Base-by-base conservation (phyloP, 2,888 invertebrate genomes). In the Noctua fimbriata region DNA sequence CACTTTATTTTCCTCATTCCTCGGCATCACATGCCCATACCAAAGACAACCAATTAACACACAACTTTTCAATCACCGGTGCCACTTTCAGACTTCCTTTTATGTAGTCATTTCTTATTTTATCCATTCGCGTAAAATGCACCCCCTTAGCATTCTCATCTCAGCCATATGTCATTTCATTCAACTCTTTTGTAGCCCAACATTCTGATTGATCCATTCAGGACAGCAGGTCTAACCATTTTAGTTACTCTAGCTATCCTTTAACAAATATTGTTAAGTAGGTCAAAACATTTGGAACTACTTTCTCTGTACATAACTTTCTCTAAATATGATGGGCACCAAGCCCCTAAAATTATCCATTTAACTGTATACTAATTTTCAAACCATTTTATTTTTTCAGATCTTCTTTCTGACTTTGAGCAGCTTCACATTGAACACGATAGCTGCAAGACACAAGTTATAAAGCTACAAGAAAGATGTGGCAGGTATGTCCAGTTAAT, bases 401-500 rank as follows among this genome's bases (percentile, higher is more conserved):
- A 95, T 49, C 89, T 96, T n/a, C 63, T 93, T 7, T 69, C 76
- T 28, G 94, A 95, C 60, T 90, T 94, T 80, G 93, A 95, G 77
- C 88, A 92, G 69, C 83, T 95, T 28, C 87, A 90, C 76, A 87
- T 86, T 55, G 93, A 94, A 84, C 90, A 89, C 44, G 92, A 94
- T 79, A 92, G 87, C 44, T 92, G 90, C 81, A 95, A 93, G 90
- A 88, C 86, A 65, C 91, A 94, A 84, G 89, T 91, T 70, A 72
- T 83, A 7, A 81, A 84, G 77, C 92, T 91, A 63, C 94, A 92
- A 83, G 91, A 93, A 78, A 94, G 91, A 89, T 94, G 94, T 92
- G 91, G 93, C 83, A 94, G 92, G 96, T 95, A 92, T 32, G 32
- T 67, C 18, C 3, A 67, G n/a, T 65, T 3, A 9, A 41, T 36